Base-by-base conservation (phyloP, 1,140 invertebrate species). In the Neodiprion lecontei region DNA sequence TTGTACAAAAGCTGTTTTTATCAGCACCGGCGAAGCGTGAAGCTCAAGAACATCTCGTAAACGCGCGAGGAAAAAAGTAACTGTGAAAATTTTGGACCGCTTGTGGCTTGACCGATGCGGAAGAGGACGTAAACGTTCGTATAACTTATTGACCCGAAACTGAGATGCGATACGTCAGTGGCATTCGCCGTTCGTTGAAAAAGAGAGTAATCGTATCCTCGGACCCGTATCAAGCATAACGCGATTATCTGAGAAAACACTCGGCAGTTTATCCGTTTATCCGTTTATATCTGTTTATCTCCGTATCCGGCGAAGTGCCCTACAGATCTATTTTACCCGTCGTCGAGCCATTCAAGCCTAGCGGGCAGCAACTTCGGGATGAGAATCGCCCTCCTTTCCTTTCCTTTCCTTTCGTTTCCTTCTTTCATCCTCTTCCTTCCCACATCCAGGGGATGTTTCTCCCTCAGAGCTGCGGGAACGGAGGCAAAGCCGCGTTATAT, bases 191-290 rank as follows among this genome's bases (percentile, higher is more conserved):
- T 40, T 40, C 28, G 28, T 40, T 40, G 28, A 40, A 61, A 61
- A 61, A 0, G n/a, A 5, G n/a, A 61, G 53, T 61, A 61, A 61
- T 61, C n/a, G 53, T 4, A 61, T 61, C 53, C n/a, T 12, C 11
- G n/a, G 53, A 61, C 53, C 53, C 53, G 5, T 9, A 61, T 61
- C 53, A 14, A 61, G 53, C n/a, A 61, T 61, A 61, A 12, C 53
- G 53, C 53, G 53, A 61, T 61, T 61, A 61, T 61, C 53, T 61
- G 53, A 61, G 53, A 61, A 61, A 61, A 61, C 53, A 61, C 11
- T 61, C 9, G 53, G n/a, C 53, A 61, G 53, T 61, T 61, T 61
- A 61, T 61, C 53, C 53, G 11, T 17, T 61, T 17, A 61, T 61
- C 53, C 53, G 53, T 61, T 61, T 9, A 40, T 40, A 61, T 61